Base-by-base conservation (phyloP, 1,140 invertebrate genomes). In the Eumeta japonica region DNA sequence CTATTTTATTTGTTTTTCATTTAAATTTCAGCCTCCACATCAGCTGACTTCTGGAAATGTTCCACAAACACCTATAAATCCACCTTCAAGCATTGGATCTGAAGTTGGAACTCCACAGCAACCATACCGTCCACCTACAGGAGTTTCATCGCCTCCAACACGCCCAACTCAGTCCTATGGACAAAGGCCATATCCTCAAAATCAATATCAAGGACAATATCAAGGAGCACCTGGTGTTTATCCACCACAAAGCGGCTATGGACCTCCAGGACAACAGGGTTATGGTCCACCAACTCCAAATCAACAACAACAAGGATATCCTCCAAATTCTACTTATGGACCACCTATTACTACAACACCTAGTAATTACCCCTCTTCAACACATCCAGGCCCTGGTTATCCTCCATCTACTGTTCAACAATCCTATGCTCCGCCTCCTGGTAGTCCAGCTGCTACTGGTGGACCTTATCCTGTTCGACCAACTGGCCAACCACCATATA, bases 201-300 rank as follows among this genome's bases (percentile, higher is more conserved):
- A 70, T 48, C 75, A 76, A 40, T 77, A 77, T 53, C 75, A 76
- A 56, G 70, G 67, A 11, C 75, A 77, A 45, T 77, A 77, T 50
- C 75, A 77, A 52, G 70, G 64, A 38, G 58, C 58, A 18, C 62
- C 65, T 16, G 62, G 63, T 20, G 58, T 52, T 19, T 74, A 74
- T 46, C 70, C 75, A 37, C 67, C 72, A 7, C 75, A 75, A 55
- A 50, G 48, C 28, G 65, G 66, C 24, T 74, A 75, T 62, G 72
- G 68, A 3, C 72, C 75, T 7, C 62, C 67, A 13, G 56, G 54
- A 28, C n/a, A n/a, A n/a, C 75, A 75, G 52, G 62, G 70, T 28
- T 77, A 77, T 55, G 75, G 71, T 0, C 71, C 75, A n/a, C 75
- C 72, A 15, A 75, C 68, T 32, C 63, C 73, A 29, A 43, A 59